Conservation (phyloP, 2,888 invertebrate species). For the Seira musarum region DNA sequence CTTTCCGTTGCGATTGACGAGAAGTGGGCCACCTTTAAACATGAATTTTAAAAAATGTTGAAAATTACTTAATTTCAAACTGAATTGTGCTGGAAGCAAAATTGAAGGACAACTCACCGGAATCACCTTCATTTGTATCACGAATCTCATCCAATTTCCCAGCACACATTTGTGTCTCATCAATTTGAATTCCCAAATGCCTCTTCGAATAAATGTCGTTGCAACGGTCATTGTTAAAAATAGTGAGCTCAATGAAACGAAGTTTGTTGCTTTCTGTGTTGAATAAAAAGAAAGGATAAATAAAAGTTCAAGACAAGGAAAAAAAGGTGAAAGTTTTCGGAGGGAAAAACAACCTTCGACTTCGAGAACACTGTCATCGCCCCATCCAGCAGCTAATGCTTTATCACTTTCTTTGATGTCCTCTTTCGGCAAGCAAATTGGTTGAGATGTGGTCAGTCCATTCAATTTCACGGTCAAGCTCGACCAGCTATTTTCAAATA, state of each 20-base stretch:
- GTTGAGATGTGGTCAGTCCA: conserved; percentile 56
- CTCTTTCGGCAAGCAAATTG: conserved; percentile 56
- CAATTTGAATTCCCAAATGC: background rate
- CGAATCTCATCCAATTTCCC: conserved; percentile 10
- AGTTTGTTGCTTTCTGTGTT: too few species aligned
- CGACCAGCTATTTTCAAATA: conserved; percentile 41
- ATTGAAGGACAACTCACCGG: conserved; percentile 24
- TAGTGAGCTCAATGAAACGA: conserved; percentile 23
- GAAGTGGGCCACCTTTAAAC: conserved; percentile 92
- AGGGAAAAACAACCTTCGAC: too few species aligned
- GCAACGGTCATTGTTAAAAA: conserved; percentile 30
- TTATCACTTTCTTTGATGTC: background rate
- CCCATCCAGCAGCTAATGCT: conserved; percentile 55
- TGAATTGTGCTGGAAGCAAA: background rate
- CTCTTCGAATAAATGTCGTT: conserved; percentile 24
- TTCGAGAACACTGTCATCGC: too few species aligned
- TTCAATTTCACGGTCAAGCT: conserved; percentile 42
- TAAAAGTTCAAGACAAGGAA: too few species aligned
- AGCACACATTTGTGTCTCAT: conserved; percentile 37
- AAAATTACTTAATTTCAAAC: background rate
- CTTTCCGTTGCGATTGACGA: conserved; percentile 82
- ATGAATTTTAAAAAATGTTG: conserved; percentile 7
- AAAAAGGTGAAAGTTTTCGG: too few species aligned
- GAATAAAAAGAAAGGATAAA: too few species aligned
- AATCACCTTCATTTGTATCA: conserved; percentile 43